These are phyloP conservation scores for Clitarchus hookeri DNA, from an alignment of 2,888 invertebrate species.

Conservation along the genomic window DNA sequence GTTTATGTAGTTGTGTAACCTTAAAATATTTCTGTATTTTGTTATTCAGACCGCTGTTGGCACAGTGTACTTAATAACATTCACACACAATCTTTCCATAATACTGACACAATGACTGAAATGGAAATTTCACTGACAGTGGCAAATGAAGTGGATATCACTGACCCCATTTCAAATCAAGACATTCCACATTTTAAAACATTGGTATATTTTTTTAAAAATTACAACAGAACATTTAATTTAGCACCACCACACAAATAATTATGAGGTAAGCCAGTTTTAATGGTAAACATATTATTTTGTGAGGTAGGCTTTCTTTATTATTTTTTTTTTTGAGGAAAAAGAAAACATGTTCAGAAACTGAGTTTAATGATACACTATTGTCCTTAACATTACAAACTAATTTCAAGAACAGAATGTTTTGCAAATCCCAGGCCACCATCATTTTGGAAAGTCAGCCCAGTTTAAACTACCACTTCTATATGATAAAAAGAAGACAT, in stretches of 20 bases:
- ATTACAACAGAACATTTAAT: not conserved
- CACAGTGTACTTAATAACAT: not conserved
- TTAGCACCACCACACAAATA: not conserved
- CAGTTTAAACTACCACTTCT: not conserved
- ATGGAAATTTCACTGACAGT: not conserved
- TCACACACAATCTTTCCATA: not conserved
- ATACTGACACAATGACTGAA: not conserved
- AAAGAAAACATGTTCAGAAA: not conserved
- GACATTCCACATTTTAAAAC: not conserved
- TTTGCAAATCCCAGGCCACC: not conserved
- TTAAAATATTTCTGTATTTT: not conserved
- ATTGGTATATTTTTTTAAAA: not conserved
- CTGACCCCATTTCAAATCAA: not conserved
- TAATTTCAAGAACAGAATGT: not conserved
- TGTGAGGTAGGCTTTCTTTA: not conserved
- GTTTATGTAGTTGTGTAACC: not conserved
- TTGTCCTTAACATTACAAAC: not conserved
- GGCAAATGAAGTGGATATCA: not conserved
- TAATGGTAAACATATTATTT: not conserved
- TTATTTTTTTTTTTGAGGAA: not conserved
- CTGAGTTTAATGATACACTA: not conserved
- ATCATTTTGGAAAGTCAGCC: not conserved
- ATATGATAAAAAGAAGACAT: too few species aligned
- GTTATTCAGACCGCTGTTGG: not conserved
- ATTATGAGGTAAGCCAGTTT: not conserved